phyloP scores from a whole-genome alignment of 1,140 invertebrate species.

The Parasteatoda tepidariorum region DNA sequence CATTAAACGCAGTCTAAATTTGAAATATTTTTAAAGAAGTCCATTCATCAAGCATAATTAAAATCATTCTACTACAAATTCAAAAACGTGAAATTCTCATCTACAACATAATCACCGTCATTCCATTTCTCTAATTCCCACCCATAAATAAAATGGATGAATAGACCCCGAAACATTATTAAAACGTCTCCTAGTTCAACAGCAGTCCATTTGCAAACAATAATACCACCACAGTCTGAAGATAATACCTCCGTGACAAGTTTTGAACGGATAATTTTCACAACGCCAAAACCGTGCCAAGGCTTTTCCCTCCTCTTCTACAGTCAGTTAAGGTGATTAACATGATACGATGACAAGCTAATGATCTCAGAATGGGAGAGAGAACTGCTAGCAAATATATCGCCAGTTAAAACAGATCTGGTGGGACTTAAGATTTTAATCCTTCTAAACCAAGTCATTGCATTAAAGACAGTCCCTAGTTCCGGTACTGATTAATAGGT shows the following conservation, averaged over 20 bases:
- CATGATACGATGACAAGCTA: conserved; percentile 42
- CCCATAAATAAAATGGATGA: conserved; percentile 27
- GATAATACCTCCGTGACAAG: conserved; percentile 40
- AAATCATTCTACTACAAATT: too few relatives aligned
- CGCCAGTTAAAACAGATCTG: conserved; percentile 25
- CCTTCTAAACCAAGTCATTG: conserved; percentile 33
- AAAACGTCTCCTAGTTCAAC: not conserved
- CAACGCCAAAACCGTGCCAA: not conserved
- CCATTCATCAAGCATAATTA: too few relatives aligned
- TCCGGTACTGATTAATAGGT: conserved; percentile 26
- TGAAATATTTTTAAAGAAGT: too few relatives aligned
- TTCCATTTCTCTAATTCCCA: not conserved
- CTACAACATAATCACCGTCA: not conserved
- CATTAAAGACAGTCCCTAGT: not conserved
- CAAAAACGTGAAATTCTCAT: too few relatives aligned
- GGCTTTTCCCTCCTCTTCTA: not conserved
- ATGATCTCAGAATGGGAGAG: conserved; percentile 4
- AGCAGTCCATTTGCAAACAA: conserved; percentile 28
- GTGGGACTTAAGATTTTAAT: conserved; percentile 17
- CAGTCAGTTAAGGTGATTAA: conserved; percentile 14
- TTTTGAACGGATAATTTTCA: conserved; percentile 15
- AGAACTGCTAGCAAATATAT: not conserved
- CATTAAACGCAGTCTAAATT: too few relatives aligned
- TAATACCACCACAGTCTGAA: conserved; percentile 21
- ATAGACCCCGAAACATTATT: conserved; percentile 25